phyloP scores from a whole-genome alignment of 2,113 vertebrate genomes.

The Ramphastos sulfuratus region DNA sequence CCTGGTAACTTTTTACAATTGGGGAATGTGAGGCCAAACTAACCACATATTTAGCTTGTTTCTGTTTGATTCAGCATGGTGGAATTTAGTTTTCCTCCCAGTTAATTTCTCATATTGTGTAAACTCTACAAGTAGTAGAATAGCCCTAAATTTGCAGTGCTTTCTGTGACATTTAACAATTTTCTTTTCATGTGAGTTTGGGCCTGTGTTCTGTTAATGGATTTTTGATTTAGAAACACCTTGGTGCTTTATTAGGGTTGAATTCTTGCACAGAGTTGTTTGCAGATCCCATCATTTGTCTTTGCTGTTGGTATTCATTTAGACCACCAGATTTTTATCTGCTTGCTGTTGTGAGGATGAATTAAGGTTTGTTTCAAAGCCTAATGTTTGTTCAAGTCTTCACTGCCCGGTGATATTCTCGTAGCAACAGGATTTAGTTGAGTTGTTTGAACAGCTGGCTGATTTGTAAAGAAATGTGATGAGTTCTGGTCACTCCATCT shows the following conservation, averaged over 20 bases:
- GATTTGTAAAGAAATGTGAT: conserved; percentile 27
- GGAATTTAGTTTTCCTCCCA: conserved; percentile 19
- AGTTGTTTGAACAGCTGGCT: conserved; percentile 63
- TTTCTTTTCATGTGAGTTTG: neutral
- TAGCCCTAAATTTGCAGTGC: neutral
- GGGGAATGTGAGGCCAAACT: neutral
- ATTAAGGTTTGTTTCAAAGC: conserved; percentile 50
- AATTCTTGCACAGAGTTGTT: conserved; percentile 26
- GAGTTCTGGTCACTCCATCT: neutral
- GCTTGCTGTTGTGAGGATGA: conserved; percentile 28
- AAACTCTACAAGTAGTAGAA: neutral
- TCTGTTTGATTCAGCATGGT: neutral
- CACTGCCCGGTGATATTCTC: conserved; percentile 17
- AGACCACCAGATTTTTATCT: conserved; percentile 40
- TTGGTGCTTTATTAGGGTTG: conserved; percentile 20
- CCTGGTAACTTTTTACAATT: neutral
- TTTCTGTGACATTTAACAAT: conserved; percentile 1
- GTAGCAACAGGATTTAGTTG: conserved; percentile 57
- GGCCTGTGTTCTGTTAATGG: neutral
- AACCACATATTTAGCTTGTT: conserved; percentile 5
- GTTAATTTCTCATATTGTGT: conserved; percentile 25
- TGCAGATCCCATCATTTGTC: conserved; percentile 58
- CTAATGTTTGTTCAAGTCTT: conserved; percentile 33
- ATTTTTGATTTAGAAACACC: neutral
- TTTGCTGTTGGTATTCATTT: conserved; percentile 44